Evolutionary conservation across 2,888 invertebrate genomes (phyloP), one percentile per base, ranked within the genome.

Genomic region (Cerastis leucographa): DNA sequence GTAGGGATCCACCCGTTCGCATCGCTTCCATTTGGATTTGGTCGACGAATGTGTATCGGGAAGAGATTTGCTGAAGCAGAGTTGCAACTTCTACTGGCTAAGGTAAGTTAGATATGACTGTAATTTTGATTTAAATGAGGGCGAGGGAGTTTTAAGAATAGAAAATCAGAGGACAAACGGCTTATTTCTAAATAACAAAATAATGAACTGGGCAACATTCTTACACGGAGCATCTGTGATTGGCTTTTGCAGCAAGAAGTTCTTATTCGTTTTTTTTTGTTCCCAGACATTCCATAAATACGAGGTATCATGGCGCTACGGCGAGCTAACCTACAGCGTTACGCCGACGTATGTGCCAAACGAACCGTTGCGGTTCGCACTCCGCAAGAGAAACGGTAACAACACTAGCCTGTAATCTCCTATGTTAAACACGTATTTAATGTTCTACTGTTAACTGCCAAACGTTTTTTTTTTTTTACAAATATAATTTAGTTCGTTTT

Each of bases 1-100:
- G 88, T 94, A n/a, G 96, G 96, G 67, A 97, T 98, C 77, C 98
- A 98, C 94, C 98, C 98, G 46, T 98, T 98, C 92, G 97, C 98
- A 0, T 97, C 98, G 71, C 96, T 98, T 81, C 98, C 98, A 19
- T 98, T 98, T 93, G 98, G 98, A 12, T 98, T 97, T 92, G 98
- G 98, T 2, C 97, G 98, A 76, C 96, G 98, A 84, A 98, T 98
- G 96, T 98, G 98, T 93, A 96, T 98, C 88, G 98, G 98, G 69
- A 97, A 98, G 88, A 96, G 98, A 90, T 98, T 98, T 93, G 98
- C 98, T 29, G 98, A 98, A 94, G 97, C 98, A 70, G 98, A 98
- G 94, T 94, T 98, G 87, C 97, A 98, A 89, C 97, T 98, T 83
- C 93, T 98, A 87, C 92, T 98, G 67, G 97, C 98, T n/a, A 98